Evolutionary conservation across 2,888 invertebrate species (phyloP).

Genomic region (Ceraclea dissimilis): DNA sequence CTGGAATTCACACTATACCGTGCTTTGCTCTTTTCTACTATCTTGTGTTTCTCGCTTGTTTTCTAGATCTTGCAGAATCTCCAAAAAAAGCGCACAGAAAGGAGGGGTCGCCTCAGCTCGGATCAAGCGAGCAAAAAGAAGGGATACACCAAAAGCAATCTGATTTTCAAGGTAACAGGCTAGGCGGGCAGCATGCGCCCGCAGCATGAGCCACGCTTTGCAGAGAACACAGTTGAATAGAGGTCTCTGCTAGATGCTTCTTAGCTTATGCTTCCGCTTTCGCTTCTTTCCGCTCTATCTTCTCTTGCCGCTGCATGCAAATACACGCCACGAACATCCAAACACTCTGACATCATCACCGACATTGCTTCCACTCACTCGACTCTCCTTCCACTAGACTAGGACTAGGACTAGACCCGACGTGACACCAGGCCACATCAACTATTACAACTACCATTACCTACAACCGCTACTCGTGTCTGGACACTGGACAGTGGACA

Average conservation of each 20-base stretch:
- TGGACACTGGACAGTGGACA: too few relatives aligned
- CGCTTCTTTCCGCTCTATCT: conserved; percentile 22
- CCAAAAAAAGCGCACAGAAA: conserved; percentile 97
- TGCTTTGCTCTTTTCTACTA: conserved; percentile 60
- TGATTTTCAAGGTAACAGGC: conserved; percentile 94
- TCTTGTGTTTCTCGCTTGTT: conserved; percentile 82
- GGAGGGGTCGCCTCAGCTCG: conserved; percentile 94
- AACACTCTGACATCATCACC: conserved; percentile 7
- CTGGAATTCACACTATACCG: conserved; percentile 45
- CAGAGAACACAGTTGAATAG: conserved; percentile 27
- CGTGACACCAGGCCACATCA: background rate
- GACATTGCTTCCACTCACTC: background rate
- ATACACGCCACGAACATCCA: conserved; percentile 24
- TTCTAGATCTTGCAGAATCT: conserved; percentile 99
- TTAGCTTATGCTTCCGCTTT: conserved; percentile 18
- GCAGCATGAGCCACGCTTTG: conserved; percentile 20
- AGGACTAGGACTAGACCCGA: background rate
- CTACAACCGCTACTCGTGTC: background rate
- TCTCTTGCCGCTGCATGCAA: conserved; percentile 33
- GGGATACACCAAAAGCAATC: conserved; percentile 94
- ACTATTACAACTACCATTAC: background rate
- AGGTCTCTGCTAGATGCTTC: conserved; percentile 31
- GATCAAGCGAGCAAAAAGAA: conserved; percentile 83
- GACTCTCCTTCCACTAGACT: background rate
- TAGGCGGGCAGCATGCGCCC: conserved; percentile 49